Percentiles rank a stretch among this genome's conserved stretches.
These are phyloP conservation scores for Muricea muricata DNA, from an alignment of 92 coral and sea anemone genomes.

Conservation along the genomic window DNA sequence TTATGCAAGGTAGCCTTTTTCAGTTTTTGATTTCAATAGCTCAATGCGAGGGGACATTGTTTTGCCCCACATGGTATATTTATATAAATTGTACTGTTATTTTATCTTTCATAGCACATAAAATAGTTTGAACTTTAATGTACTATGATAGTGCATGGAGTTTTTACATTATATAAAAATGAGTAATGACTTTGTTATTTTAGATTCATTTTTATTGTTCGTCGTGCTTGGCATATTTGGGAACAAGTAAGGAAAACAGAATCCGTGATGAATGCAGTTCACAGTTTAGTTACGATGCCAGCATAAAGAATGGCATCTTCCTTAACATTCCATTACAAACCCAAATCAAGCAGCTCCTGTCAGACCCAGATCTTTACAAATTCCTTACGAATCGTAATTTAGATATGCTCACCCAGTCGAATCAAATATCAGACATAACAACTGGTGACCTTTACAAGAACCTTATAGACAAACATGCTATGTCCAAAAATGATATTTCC, in stretches of 20 bases:
- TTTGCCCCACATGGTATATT: too few relatives aligned
- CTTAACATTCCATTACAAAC: slow-evolving; percentile 34
- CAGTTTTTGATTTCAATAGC: too few relatives aligned
- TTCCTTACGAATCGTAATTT: slow-evolving; percentile 31
- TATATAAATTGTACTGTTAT: too few relatives aligned
- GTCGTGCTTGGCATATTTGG: slow-evolving; percentile 28
- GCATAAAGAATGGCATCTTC: slow-evolving; percentile 31
- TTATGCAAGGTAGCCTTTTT: too few relatives aligned
- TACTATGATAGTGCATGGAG: too few relatives aligned
- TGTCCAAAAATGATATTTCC: too few relatives aligned
- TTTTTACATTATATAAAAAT: background rate
- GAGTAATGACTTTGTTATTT: background rate
- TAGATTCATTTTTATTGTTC: slow-evolving; percentile 34
- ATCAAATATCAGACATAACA: slow-evolving; percentile 18
- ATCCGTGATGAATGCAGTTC: slow-evolving; percentile 28
- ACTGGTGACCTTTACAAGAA: slow-evolving; percentile 30
- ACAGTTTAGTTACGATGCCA: background rate
- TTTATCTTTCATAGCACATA: too few relatives aligned
- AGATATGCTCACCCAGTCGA: slow-evolving; percentile 1
- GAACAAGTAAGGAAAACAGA: slow-evolving; percentile 18
- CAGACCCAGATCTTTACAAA: too few relatives aligned
- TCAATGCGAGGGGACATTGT: too few relatives aligned
- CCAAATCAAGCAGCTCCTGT: slow-evolving; percentile 24
- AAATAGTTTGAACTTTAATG: too few relatives aligned
- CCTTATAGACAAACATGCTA: too few relatives aligned